Base-by-base conservation (phyloP, 2,888 invertebrate species). In the Sesia apiformis region DNA sequence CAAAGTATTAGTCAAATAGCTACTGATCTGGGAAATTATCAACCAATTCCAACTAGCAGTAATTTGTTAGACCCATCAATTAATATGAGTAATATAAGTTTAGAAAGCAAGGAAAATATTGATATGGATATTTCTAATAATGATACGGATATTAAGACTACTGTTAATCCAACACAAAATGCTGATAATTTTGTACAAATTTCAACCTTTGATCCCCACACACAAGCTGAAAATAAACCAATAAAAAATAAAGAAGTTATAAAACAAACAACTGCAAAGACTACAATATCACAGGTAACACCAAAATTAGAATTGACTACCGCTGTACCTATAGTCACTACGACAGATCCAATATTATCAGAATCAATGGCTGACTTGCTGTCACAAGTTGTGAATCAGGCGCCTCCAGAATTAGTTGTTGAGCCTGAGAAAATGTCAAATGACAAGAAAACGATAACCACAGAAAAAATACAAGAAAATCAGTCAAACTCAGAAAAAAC, bases 1-100 rank as follows among this genome's bases (percentile, higher is more conserved):
- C 83, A 85, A 64, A 89, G 89, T 63, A 82, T 90, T 51, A 90
- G 88, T 61, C 89, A 90, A 76, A 90, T 90, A 62, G 87, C 90
- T 54, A 87, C 87, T 3, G 89, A 90, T 65, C 72, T 90, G 39
- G 87, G 84, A 40, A 78, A 70, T 55, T 85, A 78, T 60, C 74
- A 71, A 61, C 81, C 86, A 51, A 62, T 82, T 40, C 82, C 86
- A 49, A 85, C 86, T 23, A 65, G 78, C 3, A 80, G 70, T 51
- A 75, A 79, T 61, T 64, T 85, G 62, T 60, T 81, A 55, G 85
- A 87, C 53, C 67, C 69, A 3, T 78, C 76, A 38, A 23, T 23
- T 23, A 76, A 81, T 66, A 51, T 69, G 4, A 77, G 62, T 60
- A 66, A 62, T 4, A 61, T 76, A 43, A 73, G 76, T 57, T 64